These are phyloP conservation scores for Eupeodes luniger DNA, from an alignment of 2,888 invertebrate species.

Conservation along the genomic window DNA sequence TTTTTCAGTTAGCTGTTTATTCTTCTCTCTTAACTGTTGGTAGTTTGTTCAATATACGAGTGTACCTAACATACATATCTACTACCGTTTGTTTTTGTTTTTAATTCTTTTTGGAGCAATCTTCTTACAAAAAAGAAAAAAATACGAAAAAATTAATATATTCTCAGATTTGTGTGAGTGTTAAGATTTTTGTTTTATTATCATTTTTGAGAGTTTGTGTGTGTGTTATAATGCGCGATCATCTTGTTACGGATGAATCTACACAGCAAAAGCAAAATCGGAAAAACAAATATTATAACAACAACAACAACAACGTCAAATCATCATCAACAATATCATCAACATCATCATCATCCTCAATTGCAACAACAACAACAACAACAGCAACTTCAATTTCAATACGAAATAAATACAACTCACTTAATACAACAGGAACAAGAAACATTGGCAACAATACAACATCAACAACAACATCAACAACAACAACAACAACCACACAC, in stretches of 20 bases:
- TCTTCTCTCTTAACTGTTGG: background rate
- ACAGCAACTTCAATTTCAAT: constrained; percentile 41
- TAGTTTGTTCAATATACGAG: background rate
- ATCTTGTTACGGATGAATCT: constrained; percentile 74
- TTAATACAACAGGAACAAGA: constrained; percentile 55
- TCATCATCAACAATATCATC: constrained; percentile 37
- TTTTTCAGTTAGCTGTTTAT: background rate
- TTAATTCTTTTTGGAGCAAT: constrained; percentile 66
- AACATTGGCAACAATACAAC: constrained; percentile 44
- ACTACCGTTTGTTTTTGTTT: constrained; percentile 70
- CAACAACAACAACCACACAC: constrained; percentile 65
- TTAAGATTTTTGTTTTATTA: constrained; percentile 1
- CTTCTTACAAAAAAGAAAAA: constrained; percentile 21
- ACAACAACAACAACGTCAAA: constrained; percentile 38
- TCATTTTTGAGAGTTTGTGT: constrained; percentile 23
- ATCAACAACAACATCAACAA: constrained; percentile 46
- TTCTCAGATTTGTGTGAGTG: constrained; percentile 50
- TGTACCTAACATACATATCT: too few species aligned
- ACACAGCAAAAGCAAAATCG: constrained; percentile 67
- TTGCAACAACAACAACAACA: constrained; percentile 45
- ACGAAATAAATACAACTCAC: constrained; percentile 65
- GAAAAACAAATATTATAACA: constrained; percentile 39
- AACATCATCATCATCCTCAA: constrained; percentile 37
- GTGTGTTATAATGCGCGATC: constrained; percentile 74
- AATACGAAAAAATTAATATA: constrained; percentile 1